phyloP scores from a whole-genome alignment of 1,140 invertebrate genomes.

The Solenopsis fugax region DNA sequence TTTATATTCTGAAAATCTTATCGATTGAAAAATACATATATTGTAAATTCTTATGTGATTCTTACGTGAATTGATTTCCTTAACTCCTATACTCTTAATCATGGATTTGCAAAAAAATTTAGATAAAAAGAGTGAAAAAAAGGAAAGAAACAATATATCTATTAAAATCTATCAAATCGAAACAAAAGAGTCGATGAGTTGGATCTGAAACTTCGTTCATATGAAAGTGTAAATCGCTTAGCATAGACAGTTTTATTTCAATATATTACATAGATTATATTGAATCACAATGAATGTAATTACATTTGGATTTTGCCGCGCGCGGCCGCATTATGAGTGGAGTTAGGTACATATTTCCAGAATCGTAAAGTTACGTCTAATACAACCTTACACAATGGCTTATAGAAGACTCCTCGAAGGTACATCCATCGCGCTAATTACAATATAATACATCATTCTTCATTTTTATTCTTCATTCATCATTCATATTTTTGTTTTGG shows the following conservation, averaged over 20 bases:
- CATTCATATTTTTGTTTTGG: slow-evolving; percentile 8
- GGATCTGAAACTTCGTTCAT: slow-evolving; percentile 15
- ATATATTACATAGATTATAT: slow-evolving; percentile 83
- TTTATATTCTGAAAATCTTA: slow-evolving; percentile 21
- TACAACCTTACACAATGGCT: slow-evolving; percentile 76
- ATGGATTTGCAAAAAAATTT: not conserved
- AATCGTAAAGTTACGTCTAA: slow-evolving; percentile 79
- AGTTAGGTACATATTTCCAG: slow-evolving; percentile 72
- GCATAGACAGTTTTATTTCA: slow-evolving; percentile 80
- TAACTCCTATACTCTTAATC: not conserved
- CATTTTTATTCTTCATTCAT: not conserved
- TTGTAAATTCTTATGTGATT: slow-evolving; percentile 13
- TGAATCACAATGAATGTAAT: slow-evolving; percentile 82
- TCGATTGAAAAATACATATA: slow-evolving; percentile 36
- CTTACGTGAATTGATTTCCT: not conserved
- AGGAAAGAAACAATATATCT: too few relatives aligned
- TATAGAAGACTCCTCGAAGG: slow-evolving; percentile 78
- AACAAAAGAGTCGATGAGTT: not conserved
- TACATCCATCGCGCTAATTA: slow-evolving; percentile 84
- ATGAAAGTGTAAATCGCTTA: slow-evolving; percentile 48
- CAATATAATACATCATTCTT: slow-evolving; percentile 85
- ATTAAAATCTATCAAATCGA: not conserved
- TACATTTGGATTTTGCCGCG: slow-evolving; percentile 76
- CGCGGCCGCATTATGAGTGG: slow-evolving; percentile 49
- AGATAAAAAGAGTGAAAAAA: too few relatives aligned